Evolutionary conservation across 2,888 invertebrate species (phyloP), one percentile per base, ranked within the genome.

Genomic region (Sericinus montela): DNA sequence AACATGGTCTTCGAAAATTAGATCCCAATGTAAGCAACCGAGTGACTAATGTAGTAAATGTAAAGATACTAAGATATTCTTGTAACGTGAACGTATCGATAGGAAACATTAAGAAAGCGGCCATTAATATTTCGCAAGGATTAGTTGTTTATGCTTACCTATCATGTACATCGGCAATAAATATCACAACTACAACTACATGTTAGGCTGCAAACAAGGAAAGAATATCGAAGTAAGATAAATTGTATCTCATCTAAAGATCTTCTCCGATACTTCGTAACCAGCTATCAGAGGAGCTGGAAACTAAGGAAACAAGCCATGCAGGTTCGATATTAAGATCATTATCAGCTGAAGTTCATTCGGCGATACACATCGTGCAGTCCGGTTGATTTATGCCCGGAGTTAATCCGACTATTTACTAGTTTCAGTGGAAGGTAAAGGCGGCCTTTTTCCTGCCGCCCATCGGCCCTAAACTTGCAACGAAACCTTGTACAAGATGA

Each of bases 371-470:
- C 56, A 55, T 55, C 56, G 59, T 59, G 62, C 51, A 52, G 2
- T 37, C 53, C 53, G 58, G 62, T 63, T 83, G 85, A 85, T 85
- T 83, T 83, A 85, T 84, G 69, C 69, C 62, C 68, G 58, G 69
- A 82, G 80, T 84, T 85, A 85, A 85, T 84, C 84, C 82, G 63
- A 80, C 84, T 85, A 85, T 85, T 85, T 84, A 84, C 85, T 85
- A 83, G 82, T 85, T 85, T 82, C 80, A 82, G 71, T 74, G 68
- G 77, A 83, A 85, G 85, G 85, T 85, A 83, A 82, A 72, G 75
- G 76, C 76, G 77, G 69, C 78, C 77, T 79, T 81, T 81, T 83
- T 80, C 81, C 72, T 67, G 61, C 62, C 68, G 75, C 74, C 75
- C 72, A 71, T 67, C 62, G 67, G 69, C 65, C 68, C 66, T 49